Base-by-base conservation (phyloP, 2,113 vertebrate species). In the Syngnathus typhle region DNA sequence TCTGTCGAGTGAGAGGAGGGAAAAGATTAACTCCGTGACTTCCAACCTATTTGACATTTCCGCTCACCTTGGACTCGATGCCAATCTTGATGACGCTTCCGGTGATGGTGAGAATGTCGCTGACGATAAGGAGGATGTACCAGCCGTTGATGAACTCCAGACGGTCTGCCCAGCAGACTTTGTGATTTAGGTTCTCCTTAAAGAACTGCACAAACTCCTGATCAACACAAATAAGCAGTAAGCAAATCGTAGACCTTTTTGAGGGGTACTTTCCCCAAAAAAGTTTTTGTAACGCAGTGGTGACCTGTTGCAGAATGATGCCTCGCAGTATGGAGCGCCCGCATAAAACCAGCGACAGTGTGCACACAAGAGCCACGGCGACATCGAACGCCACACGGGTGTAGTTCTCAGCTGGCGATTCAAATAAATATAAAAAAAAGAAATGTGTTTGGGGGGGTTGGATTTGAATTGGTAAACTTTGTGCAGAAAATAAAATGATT, bases 131-230 rank as follows among this genome's bases (percentile, higher is more conserved):
- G 62, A 98, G 92, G 70, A 98, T 93, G 77, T 94, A 98, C 96
- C 96, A 98, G 55, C 95, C 94, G 0, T 98, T 98, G 36, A 98
- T 90, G 58, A 98, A 98, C 66, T 98, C 95, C 83, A 96, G 62
- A 11, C 94, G 88, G 19, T 96, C 94, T 0, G 83, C 82, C 72
- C 92, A 89, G 60, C 82, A 77, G 54, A 97, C 92, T 1, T 69
- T 69, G 13, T 83, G 92, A 0, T 84, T 77, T 73, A 93, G 82
- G 0, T 62, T 86, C 8, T 72, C 84, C 68, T 47, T 85, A 68
- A 96, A 94, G 80, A 93, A 98, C 9, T 76, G 43, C 1, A 92
- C 91, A 82, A 93, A 96, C 83, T 98, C 95, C 96, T 98, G 10
- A 43, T 4, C 43, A 60, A 67, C 41, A 11, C 52, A 27, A 27